Base-by-base conservation (phyloP, 1,140 invertebrate genomes). In the Aphidius ervi region DNA sequence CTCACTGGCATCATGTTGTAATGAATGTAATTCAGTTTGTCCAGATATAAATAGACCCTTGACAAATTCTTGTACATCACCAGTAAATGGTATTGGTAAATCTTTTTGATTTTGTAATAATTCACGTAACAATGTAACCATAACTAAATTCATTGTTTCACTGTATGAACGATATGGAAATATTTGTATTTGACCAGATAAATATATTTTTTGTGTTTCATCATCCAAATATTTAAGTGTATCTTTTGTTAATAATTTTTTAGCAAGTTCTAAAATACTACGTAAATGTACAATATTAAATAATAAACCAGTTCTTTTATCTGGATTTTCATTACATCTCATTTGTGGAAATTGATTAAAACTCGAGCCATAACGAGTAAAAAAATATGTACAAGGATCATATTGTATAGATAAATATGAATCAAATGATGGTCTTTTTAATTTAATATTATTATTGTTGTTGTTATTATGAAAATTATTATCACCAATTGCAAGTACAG, bases 91-190 rank as follows among this genome's bases (percentile, higher is more conserved):
- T 4, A 85, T 81, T 4, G 94, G 92, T 56, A 98, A 79, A 80
- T 95, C 93, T 67, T 88, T 89, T 70, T 97, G 93, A 73, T 91
- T 87, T 69, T 95, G 91, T 39, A 99, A 78, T 43, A 99, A 78
- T 77, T 99, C 95, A 63, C 94, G 82, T 46, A 99, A 77, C 54
- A 98, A 77, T 0, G 94, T 94, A 3, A 98, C 92, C 83, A 97
- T 87, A 0, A 96, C 94, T 46, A 99, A 80, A 78, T 94, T 97
- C 48, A 99, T 81, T 1, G 92, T 94, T 81, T 99, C 97, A 63
- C 93, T 97, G 71, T 97, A 95, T 4, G 91, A 93, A 69, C 91
- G 88, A 74, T 96, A 97, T 4, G 91, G 90, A 70, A 92, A 94
- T 58, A 89, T 85, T 74, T 87, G 81, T 43, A 90, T 82, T 69